Conservation (phyloP, 2,888 invertebrate genomes). For the Standfussiana lucernea region DNA sequence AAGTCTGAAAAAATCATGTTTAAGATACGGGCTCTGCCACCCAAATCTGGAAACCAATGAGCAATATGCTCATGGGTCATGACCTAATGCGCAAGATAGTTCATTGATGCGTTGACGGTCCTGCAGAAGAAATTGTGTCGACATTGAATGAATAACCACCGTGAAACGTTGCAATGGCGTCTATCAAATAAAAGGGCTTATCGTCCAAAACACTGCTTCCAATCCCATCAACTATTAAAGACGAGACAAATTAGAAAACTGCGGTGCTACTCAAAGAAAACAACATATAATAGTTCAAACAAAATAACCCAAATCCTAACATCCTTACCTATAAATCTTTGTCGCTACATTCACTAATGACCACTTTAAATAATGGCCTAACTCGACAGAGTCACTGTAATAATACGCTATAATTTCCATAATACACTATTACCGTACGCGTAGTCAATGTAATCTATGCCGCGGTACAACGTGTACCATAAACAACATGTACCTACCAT, state of each 20-base stretch:
- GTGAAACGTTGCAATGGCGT: background rate
- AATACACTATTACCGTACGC: conserved; percentile 21
- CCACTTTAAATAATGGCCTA: conserved; percentile 27
- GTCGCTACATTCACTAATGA: conserved; percentile 15
- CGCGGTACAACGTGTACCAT: conserved; percentile 51
- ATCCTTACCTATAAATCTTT: background rate
- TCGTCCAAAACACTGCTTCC: background rate
- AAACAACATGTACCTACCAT: conserved; percentile 63
- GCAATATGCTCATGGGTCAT: background rate
- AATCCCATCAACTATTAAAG: background rate
- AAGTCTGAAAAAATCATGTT: background rate
- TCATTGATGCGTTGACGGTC: too few species aligned
- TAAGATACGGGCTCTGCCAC: background rate
- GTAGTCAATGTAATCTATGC: conserved; percentile 32
- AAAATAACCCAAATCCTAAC: background rate
- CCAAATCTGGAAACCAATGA: background rate
- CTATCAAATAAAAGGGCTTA: background rate
- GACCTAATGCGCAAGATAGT: background rate
- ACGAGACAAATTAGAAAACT: too few species aligned
- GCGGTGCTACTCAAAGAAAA: too few species aligned
- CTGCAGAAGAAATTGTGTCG: background rate
- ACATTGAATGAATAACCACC: background rate
- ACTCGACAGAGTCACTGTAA: conserved; percentile 13
- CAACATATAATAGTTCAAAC: background rate
- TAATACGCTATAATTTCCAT: conserved; percentile 39